Percentiles rank a stretch among this genome's conserved stretches.
Conservation (phyloP, 2,888 invertebrate species). For the Sphaeridia pumilis region DNA sequence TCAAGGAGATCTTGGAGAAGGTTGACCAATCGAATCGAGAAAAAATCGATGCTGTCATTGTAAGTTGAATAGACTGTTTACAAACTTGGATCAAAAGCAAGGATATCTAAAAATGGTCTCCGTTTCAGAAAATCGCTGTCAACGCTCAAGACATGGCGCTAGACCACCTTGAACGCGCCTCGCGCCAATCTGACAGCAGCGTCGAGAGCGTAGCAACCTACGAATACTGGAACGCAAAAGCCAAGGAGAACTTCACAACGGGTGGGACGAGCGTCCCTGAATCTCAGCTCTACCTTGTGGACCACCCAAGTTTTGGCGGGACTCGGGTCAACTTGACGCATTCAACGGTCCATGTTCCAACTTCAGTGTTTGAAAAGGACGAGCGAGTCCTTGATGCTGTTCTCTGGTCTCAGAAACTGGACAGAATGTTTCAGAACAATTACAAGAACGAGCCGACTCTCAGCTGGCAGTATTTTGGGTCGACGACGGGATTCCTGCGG, state of each 20-base stretch:
- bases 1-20: constrained; percentile 65
- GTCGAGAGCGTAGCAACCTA: constrained; percentile 19
- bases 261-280: constrained; percentile 37
- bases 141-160: constrained; percentile 30
- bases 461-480: constrained; percentile 97
- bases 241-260: constrained; percentile 43
- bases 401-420: constrained; percentile 77
- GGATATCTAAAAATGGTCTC: background rate
- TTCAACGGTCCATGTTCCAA: constrained; percentile 86
- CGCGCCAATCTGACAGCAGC: constrained; percentile 41
- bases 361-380: constrained; percentile 78
- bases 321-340: constrained; percentile 37
- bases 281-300: constrained; percentile 48
- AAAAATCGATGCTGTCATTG: constrained; percentile 79
- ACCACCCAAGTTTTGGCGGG: constrained; percentile 11
- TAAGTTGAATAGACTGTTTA: constrained; percentile 40
- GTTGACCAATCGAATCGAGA: constrained; percentile 73
- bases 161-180: constrained; percentile 23
- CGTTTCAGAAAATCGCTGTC: constrained; percentile 23
- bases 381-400: constrained; percentile 80
- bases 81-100: background rate
- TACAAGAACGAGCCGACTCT: constrained; percentile 77
- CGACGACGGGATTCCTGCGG: constrained; percentile 79
- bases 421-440: constrained; percentile 71
- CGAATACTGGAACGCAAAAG: constrained; percentile 69